phyloP scores from a whole-genome alignment of 2,113 vertebrate genomes.

The Noturus placidus region DNA sequence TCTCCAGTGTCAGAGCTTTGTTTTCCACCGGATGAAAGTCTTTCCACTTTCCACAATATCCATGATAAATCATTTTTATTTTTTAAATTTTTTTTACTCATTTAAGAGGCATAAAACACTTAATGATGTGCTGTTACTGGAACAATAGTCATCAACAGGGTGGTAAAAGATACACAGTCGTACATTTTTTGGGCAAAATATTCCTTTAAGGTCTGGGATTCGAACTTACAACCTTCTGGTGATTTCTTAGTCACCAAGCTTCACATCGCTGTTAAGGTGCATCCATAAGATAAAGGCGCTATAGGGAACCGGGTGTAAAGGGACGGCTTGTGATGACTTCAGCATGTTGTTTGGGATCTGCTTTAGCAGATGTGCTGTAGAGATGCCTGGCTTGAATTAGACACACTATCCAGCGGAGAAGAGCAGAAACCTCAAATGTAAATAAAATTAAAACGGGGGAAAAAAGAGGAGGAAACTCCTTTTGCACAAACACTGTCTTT shows the following conservation, averaged over 20 bases:
- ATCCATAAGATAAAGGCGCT: background rate
- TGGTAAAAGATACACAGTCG: background rate
- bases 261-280: background rate
- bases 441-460: conserved; percentile 59
- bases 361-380: conserved; percentile 5
- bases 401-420: conserved; percentile 71
- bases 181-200: background rate
- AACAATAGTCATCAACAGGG: background rate
- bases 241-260: background rate
- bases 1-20: background rate
- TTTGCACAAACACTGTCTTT: conserved; percentile 57
- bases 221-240: background rate
- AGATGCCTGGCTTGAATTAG: conserved; percentile 76
- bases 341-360: background rate
- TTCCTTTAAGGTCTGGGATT: background rate
- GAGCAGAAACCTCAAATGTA: conserved; percentile 71
- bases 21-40: background rate
- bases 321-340: background rate
- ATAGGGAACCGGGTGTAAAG: background rate
- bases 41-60: background rate
- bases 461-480: conserved; percentile 70
- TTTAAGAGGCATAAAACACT: background rate
- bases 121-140: background rate
- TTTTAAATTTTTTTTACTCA: too few species aligned
- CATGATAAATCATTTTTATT: too few species aligned